A percentile compares a stretch with the other conserved stretches of the same genome.
Conservation (phyloP, 2,797 vertebrate species). For the Thripadectes ignobilis region DNA sequence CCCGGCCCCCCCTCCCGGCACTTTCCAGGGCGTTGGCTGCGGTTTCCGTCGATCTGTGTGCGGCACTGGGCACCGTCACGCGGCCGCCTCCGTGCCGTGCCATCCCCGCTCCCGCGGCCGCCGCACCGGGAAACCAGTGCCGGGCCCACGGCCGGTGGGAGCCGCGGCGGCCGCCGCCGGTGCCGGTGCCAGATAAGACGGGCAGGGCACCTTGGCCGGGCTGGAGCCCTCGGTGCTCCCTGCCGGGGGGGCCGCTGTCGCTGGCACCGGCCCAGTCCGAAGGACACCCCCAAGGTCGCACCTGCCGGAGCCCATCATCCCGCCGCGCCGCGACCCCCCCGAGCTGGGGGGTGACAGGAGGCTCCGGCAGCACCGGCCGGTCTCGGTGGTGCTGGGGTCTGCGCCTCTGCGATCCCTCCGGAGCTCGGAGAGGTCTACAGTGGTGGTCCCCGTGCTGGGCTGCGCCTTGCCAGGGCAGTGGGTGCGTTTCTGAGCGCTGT, state of each 20-base stretch:
- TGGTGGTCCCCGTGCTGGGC: too few relatives aligned
- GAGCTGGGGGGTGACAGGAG: neutral
- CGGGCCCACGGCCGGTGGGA: neutral
- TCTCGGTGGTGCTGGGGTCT: neutral
- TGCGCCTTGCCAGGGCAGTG: fast-evolving
- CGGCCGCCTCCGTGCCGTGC: neutral
- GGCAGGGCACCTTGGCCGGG: neutral
- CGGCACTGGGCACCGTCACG: neutral
- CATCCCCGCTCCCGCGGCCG: neutral
- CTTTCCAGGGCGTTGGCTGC: slow-evolving; percentile 18
- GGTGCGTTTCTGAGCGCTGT: neutral
- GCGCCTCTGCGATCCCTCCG: fast-evolving
- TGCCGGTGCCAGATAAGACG: neutral
- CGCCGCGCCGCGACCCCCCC: neutral
- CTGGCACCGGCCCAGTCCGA: neutral
- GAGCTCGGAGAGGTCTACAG: too few relatives aligned
- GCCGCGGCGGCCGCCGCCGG: neutral
- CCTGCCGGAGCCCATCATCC: slow-evolving; percentile 2
- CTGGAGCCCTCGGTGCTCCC: neutral
- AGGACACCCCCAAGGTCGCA: slow-evolving; percentile 48
- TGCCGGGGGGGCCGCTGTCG: neutral
- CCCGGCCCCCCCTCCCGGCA: neutral
- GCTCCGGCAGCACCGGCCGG: neutral
- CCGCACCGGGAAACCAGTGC: neutral
- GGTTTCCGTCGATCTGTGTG: neutral